phyloP scores from a whole-genome alignment of 2,797 vertebrate species.

The Antrozous pallidus region DNA sequence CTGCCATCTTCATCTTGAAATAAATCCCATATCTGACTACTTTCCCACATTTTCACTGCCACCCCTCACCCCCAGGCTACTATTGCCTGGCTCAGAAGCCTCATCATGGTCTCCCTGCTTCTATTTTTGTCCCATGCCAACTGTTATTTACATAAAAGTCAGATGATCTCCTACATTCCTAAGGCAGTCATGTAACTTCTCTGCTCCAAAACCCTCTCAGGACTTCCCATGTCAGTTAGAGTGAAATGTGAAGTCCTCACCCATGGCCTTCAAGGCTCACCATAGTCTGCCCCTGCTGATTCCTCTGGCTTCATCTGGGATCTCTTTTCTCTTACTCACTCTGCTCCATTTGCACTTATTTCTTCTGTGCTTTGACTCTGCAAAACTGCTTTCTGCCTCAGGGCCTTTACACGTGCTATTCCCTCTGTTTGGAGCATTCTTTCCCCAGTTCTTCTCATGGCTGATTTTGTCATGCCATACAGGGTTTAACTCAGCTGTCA shows the following conservation, averaged over 20 bases:
- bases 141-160: not conserved
- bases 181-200: not conserved
- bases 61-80: not conserved
- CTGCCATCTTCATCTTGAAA: not conserved
- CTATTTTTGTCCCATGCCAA: not conserved
- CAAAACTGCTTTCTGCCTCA: not conserved
- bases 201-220: not conserved
- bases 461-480: not conserved
- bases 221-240: not conserved
- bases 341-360: not conserved
- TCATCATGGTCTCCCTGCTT: not conserved
- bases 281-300: not conserved
- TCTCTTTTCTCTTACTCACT: not conserved
- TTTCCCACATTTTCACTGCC: not conserved
- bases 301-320: not conserved
- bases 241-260: not conserved
- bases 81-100: not conserved
- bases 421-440: not conserved
- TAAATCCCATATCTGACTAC: not conserved
- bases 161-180: not conserved
- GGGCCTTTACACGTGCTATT: constrained; percentile 29
- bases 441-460: not conserved
- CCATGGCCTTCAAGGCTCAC: not conserved
- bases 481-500: not conserved
- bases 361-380: not conserved